Percentiles rank a stretch among this genome's conserved stretches.
Conservation (phyloP, 2,888 invertebrate species). For the Halocaridina rubra region DNA sequence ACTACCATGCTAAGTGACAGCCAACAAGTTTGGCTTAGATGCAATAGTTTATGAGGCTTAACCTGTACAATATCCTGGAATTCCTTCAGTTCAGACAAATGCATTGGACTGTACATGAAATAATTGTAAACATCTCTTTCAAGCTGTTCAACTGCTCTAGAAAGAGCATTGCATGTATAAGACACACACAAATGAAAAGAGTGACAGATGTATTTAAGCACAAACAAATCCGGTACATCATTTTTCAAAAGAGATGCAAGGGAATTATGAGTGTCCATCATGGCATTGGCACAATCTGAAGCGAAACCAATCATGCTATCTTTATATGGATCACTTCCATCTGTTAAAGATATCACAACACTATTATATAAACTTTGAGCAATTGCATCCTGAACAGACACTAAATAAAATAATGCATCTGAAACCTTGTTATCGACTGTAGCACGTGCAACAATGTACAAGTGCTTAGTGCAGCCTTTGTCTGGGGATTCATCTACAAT, state of each 20-base stretch:
- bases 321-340: constrained; percentile 17
- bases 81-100: background rate
- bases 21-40: background rate
- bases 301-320: constrained; percentile 28
- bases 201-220: constrained; percentile 3
- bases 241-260: background rate
- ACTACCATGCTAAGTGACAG: background rate
- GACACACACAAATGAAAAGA: constrained; percentile 7
- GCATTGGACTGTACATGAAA: background rate
- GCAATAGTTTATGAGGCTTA: background rate
- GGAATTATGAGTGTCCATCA: constrained; percentile 18
- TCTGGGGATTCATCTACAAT: no score
- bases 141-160: background rate
- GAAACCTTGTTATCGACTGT: no score
- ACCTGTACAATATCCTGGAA: background rate
- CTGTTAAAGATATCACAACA: constrained; percentile 3
- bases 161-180: background rate
- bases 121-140: background rate
- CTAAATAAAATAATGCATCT: background rate
- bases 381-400: constrained; percentile 21
- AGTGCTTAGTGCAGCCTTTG: no score
- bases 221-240: background rate
- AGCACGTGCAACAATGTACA: no score
- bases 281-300: constrained; percentile 21
- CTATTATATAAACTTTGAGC: constrained; percentile 10